A percentile compares a stretch with the other conserved stretches of the same genome.
Evolutionary conservation across 2,888 invertebrate genomes (phyloP).

Genomic region (Diaprepes abbreviatus): DNA sequence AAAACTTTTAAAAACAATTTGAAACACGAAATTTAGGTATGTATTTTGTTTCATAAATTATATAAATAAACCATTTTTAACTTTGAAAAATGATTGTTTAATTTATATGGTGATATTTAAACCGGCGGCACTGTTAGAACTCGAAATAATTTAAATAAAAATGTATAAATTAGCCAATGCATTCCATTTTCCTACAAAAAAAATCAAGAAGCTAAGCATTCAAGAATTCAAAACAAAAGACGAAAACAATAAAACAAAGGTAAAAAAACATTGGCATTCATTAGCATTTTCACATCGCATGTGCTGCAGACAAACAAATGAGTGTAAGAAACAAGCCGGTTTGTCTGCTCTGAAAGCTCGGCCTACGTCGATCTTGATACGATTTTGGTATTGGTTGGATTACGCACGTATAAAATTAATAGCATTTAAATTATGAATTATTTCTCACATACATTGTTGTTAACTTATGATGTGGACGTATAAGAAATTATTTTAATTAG

Average conservation of each 20-base stretch:
- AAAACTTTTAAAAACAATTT: too few relatives aligned
- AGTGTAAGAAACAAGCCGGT: slow-evolving; percentile 32
- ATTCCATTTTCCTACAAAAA: slow-evolving; percentile 1
- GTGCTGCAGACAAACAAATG: slow-evolving; percentile 28
- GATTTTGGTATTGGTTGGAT: neutral
- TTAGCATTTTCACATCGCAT: slow-evolving; percentile 36
- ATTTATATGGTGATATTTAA: too few relatives aligned
- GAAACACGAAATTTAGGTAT: too few relatives aligned
- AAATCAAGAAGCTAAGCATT: neutral
- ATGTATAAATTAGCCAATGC: too few relatives aligned
- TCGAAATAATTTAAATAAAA: too few relatives aligned
- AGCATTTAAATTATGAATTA: neutral
- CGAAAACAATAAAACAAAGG: neutral
- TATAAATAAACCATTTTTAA: too few relatives aligned
- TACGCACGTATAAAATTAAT: slow-evolving; percentile 1
- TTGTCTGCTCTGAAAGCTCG: slow-evolving; percentile 19
- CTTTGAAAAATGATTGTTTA: too few relatives aligned
- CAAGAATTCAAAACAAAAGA: slow-evolving; percentile 10
- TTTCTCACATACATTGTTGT: too few relatives aligned
- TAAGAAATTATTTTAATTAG: too few relatives aligned
- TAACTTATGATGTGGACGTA: too few relatives aligned
- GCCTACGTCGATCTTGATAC: slow-evolving; percentile 24
- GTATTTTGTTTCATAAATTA: too few relatives aligned
- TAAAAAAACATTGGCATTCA: slow-evolving; percentile 19
- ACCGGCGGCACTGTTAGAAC: too few relatives aligned